phyloP scores from a whole-genome alignment of 2,113 vertebrate genomes.

The Ovibos moschatus region DNA sequence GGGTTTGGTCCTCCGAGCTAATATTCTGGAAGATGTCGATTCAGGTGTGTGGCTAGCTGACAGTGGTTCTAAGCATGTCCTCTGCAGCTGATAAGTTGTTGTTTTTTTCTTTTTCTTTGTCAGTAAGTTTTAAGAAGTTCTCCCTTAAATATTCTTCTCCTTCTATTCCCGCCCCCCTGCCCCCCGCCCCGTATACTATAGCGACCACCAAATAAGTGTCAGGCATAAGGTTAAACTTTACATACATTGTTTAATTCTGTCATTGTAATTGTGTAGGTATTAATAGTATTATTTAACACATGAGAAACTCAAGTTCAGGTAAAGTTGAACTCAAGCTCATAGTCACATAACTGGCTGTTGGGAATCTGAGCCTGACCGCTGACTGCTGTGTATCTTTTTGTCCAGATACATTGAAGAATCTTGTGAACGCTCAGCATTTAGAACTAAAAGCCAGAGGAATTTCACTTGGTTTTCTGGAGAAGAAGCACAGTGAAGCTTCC shows the following conservation, averaged over 20 bases:
- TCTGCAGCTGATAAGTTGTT: not conserved
- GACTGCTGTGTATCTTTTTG: not conserved
- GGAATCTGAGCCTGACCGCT: not conserved
- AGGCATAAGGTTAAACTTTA: not conserved
- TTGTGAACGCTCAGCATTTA: slow-evolving; percentile 84
- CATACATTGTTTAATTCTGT: not conserved
- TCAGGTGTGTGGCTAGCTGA: slow-evolving; percentile 80
- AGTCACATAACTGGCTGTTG: not conserved
- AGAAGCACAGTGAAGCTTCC: slow-evolving; percentile 59
- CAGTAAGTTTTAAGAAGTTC: not conserved
- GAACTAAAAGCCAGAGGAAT: slow-evolving; percentile 86
- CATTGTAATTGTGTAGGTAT: not conserved
- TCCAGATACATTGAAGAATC: slow-evolving; percentile 82
- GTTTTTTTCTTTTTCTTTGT: not conserved
- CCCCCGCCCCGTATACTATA: not conserved
- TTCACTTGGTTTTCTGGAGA: slow-evolving; percentile 51
- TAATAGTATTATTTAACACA: not conserved
- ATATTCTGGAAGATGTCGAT: slow-evolving; percentile 85
- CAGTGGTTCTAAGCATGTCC: not conserved
- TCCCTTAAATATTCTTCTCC: not conserved
- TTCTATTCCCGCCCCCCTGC: not conserved
- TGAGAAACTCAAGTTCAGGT: not conserved
- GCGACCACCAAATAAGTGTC: not conserved
- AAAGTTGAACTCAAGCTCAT: not conserved
- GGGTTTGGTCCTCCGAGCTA: slow-evolving; percentile 89